These are phyloP conservation scores for Chelon auratus DNA, from an alignment of 2,797 vertebrate species.

Conservation along the genomic window DNA sequence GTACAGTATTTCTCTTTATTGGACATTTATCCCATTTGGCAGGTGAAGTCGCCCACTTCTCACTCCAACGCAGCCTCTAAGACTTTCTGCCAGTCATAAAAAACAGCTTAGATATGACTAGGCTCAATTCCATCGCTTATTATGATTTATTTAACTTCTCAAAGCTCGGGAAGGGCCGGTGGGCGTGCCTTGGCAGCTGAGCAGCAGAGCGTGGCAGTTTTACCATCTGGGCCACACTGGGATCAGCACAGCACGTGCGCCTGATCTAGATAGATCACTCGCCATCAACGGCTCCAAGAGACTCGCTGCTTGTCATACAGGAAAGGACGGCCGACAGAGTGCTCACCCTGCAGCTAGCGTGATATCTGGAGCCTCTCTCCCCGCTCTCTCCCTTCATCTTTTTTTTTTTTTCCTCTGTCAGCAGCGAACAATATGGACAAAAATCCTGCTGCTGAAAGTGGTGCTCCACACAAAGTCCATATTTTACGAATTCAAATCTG, in stretches of 20 bases:
- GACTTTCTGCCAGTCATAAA: slow-evolving; percentile 35
- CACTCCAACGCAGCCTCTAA: slow-evolving; percentile 47
- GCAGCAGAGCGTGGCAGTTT: slow-evolving; percentile 62
- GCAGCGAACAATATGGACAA: slow-evolving; percentile 25
- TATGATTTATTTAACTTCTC: slow-evolving; percentile 73
- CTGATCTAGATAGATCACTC: slow-evolving; percentile 81
- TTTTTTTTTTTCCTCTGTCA: slow-evolving; percentile 12
- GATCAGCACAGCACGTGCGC: slow-evolving; percentile 69
- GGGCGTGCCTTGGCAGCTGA: slow-evolving; percentile 61
- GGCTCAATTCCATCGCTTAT: slow-evolving; percentile 55
- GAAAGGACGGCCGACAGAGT: slow-evolving; percentile 58
- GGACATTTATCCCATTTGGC: slow-evolving; percentile 62
- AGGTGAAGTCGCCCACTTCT: slow-evolving; percentile 58
- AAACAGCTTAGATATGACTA: slow-evolving; percentile 29
- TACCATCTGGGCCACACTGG: slow-evolving; percentile 74
- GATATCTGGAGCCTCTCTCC: slow-evolving; percentile 38
- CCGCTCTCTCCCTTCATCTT: neutral
- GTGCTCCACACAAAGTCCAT: neutral
- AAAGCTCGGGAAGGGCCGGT: slow-evolving; percentile 47
- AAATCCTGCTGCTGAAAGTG: slow-evolving; percentile 34
- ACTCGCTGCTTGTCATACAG: slow-evolving; percentile 63
- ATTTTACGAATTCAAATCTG: neutral
- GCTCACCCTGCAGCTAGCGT: slow-evolving; percentile 56
- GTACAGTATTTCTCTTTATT: slow-evolving; percentile 37
- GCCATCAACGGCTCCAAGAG: slow-evolving; percentile 69